Conservation (phyloP, 1,140 invertebrate genomes). For the Tachypleus tridentatus region DNA sequence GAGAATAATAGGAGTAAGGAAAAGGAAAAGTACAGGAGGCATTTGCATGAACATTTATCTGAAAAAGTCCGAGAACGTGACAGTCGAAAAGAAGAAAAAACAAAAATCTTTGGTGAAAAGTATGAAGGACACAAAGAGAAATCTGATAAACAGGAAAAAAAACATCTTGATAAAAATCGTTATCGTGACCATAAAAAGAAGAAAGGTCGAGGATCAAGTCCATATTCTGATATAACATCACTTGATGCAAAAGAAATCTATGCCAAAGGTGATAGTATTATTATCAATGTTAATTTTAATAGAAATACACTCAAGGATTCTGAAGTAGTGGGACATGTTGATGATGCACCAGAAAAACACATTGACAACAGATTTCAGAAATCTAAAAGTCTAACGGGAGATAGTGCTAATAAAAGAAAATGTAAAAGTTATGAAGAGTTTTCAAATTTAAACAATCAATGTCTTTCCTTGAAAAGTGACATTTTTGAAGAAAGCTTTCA, state of each 20-base stretch:
- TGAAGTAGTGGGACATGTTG: too few species aligned
- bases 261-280: slow-evolving; percentile 77
- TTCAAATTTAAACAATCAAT: too few species aligned
- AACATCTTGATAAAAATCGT: slow-evolving; percentile 1
- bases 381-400: too few species aligned
- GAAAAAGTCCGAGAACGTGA: slow-evolving; percentile 16
- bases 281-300: slow-evolving; percentile 78
- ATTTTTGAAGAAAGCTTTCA: too few species aligned
- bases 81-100: slow-evolving; percentile 36
- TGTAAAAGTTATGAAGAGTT: too few species aligned
- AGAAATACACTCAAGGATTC: slow-evolving; percentile 22
- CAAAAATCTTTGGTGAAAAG: slow-evolving; percentile 24
- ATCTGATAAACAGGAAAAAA: slow-evolving; percentile 18
- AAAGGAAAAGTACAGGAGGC: slow-evolving; percentile 15
- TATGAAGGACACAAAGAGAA: slow-evolving; percentile 17
- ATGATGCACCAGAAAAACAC: too few species aligned
- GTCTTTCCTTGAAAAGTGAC: too few species aligned
- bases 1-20: slow-evolving; percentile 33
- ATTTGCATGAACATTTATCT: slow-evolving; percentile 12
- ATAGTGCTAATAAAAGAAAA: too few species aligned
- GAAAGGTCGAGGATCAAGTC: slow-evolving; percentile 9
- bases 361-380: too few species aligned
- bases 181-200: slow-evolving; percentile 10
- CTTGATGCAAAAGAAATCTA: slow-evolving; percentile 62
- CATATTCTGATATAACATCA: slow-evolving; percentile 14